Conservation (phyloP, 2,797 vertebrate genomes). For the Anguilla pacifica region DNA sequence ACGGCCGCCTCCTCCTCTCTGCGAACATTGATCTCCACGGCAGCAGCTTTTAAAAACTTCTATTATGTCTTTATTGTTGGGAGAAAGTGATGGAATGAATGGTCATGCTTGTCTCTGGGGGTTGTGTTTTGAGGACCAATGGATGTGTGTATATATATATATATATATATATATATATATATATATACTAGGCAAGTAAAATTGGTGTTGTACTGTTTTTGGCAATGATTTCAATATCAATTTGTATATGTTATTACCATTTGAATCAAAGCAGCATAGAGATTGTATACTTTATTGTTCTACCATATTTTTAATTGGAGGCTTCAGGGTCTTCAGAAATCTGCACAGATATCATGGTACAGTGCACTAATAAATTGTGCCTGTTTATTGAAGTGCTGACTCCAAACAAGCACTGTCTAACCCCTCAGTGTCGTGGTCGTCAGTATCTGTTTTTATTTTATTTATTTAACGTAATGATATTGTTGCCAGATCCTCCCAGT, state of each 20-base stretch:
- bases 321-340: not conserved
- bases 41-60: slow-evolving; percentile 68
- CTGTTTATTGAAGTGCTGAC: slow-evolving; percentile 7
- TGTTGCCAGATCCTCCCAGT: not conserved
- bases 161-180: not conserved
- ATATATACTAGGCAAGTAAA: not conserved
- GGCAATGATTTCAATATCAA: not conserved
- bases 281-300: not conserved
- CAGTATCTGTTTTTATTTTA: slow-evolving; percentile 7
- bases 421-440: not conserved
- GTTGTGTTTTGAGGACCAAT: not conserved
- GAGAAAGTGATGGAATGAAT: slow-evolving; percentile 34
- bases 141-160: too few relatives aligned
- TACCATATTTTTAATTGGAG: not conserved
- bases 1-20: slow-evolving; percentile 53
- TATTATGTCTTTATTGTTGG: slow-evolving; percentile 57
- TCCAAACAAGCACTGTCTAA: not conserved
- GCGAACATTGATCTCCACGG: slow-evolving; percentile 68
- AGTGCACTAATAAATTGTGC: not conserved
- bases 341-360: not conserved
- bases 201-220: not conserved
- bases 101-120: not conserved
- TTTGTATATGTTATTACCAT: not conserved
- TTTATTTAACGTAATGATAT: slow-evolving; percentile 3
- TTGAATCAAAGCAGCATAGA: not conserved